Conservation (phyloP, 2,113 vertebrate genomes). For the Xiphophorus hellerii region DNA sequence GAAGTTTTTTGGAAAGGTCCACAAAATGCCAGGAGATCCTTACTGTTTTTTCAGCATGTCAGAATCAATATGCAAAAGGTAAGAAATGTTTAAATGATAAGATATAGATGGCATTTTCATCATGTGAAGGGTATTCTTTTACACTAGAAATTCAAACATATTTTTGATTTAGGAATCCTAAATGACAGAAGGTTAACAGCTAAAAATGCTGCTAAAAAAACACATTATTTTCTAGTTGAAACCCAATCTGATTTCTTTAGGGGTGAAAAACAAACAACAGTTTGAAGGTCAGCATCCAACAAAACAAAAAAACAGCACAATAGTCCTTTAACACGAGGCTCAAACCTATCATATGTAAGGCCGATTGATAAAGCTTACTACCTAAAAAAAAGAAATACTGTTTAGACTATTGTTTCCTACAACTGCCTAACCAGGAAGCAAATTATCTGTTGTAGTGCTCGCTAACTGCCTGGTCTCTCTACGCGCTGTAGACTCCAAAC, state of each 20-base stretch:
- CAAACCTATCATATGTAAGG: conserved; percentile 35
- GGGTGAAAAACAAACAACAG: background rate
- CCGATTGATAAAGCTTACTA: conserved; percentile 47
- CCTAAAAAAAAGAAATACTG: conserved; percentile 56
- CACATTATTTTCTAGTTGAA: background rate
- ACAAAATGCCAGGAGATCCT: background rate
- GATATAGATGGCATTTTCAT: conserved; percentile 5
- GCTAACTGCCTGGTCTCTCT: conserved; percentile 39
- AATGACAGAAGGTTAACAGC: background rate
- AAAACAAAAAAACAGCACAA: conserved; percentile 38
- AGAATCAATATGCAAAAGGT: too few species aligned
- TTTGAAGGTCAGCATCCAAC: conserved; percentile 44
- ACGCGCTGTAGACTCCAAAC: conserved; percentile 36
- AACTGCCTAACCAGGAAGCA: conserved; percentile 48
- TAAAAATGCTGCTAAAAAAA: background rate
- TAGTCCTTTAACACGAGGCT: conserved; percentile 37
- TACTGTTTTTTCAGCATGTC: background rate
- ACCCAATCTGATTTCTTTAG: background rate
- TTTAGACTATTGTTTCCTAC: conserved; percentile 53
- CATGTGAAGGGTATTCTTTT: too few species aligned
- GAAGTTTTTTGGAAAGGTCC: background rate
- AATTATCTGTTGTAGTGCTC: conserved; percentile 51
- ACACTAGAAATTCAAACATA: background rate
- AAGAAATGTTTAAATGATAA: background rate
- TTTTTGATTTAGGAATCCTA: background rate